Conservation (phyloP, 2,797 vertebrate genomes). For the Glossophaga mutica region DNA sequence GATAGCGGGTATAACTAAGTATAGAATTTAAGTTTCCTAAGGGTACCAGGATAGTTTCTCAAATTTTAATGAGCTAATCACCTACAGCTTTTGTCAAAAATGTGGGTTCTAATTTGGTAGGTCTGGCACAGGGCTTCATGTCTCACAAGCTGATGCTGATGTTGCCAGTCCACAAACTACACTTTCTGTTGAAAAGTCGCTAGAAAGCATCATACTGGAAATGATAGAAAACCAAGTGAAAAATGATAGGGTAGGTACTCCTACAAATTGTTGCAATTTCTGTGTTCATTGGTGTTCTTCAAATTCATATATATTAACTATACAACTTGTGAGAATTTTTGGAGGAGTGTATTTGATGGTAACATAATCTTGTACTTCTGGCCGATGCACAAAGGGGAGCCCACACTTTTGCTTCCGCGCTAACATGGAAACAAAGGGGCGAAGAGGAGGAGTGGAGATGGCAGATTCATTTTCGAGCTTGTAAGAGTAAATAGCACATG, state of each 20-base stretch:
- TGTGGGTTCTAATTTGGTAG: neutral
- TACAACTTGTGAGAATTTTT: neutral
- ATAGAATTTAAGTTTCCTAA: neutral
- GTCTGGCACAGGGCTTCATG: neutral
- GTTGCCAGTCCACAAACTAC: neutral
- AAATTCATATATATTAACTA: neutral
- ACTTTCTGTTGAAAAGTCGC: neutral
- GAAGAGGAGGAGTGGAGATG: neutral
- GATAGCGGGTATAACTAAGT: neutral
- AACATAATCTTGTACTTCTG: neutral
- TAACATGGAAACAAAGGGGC: neutral
- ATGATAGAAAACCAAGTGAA: neutral
- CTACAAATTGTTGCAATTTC: neutral
- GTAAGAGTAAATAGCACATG: neutral
- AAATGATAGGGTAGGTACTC: neutral
- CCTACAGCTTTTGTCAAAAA: neutral
- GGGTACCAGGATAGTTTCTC: neutral
- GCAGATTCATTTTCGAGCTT: neutral
- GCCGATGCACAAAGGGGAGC: neutral
- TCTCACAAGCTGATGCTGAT: neutral
- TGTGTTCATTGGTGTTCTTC: neutral
- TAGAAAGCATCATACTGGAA: neutral
- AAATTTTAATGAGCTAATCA: neutral
- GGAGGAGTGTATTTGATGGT: neutral
- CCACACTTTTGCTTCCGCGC: neutral